Evolutionary conservation across 2,113 vertebrate genomes (phyloP).

Genomic region (Narcine bancroftii): DNA sequence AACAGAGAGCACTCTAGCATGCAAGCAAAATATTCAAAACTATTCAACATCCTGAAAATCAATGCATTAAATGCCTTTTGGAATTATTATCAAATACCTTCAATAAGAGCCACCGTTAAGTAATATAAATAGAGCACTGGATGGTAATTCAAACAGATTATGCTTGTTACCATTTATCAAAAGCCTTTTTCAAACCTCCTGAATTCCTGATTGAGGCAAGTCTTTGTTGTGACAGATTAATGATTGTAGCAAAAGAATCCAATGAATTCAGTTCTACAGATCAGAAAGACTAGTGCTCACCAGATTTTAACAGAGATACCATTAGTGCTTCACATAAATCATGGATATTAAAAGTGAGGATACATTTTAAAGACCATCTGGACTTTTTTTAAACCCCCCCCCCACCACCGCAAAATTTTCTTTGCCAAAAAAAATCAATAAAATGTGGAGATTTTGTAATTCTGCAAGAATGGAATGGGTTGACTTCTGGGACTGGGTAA

Average conservation of each 20-base stretch:
- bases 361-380: slow-evolving; percentile 76
- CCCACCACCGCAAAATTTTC: too few relatives aligned
- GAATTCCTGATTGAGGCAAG: slow-evolving; percentile 62
- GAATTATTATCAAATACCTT: slow-evolving; percentile 45
- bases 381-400: too few relatives aligned
- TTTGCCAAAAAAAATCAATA: slow-evolving; percentile 46
- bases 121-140: slow-evolving; percentile 62
- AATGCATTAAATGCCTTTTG: slow-evolving; percentile 34
- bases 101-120: slow-evolving; percentile 54
- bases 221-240: slow-evolving; percentile 79
- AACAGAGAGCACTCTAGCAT: neutral
- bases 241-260: slow-evolving; percentile 60
- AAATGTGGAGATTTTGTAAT: neutral
- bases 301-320: slow-evolving; percentile 72
- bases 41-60: slow-evolving; percentile 28
- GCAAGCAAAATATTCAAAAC: slow-evolving; percentile 31
- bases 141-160: slow-evolving; percentile 71
- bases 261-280: slow-evolving; percentile 70
- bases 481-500: neutral
- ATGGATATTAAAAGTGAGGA: slow-evolving; percentile 69
- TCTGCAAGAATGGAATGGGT: neutral
- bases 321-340: slow-evolving; percentile 74
- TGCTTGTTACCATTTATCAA: slow-evolving; percentile 65
- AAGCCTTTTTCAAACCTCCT: slow-evolving; percentile 64
- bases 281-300: slow-evolving; percentile 64